These are phyloP conservation scores for Muschampia plurimacula DNA, from an alignment of 2,888 invertebrate genomes.

Conservation along the genomic window DNA sequence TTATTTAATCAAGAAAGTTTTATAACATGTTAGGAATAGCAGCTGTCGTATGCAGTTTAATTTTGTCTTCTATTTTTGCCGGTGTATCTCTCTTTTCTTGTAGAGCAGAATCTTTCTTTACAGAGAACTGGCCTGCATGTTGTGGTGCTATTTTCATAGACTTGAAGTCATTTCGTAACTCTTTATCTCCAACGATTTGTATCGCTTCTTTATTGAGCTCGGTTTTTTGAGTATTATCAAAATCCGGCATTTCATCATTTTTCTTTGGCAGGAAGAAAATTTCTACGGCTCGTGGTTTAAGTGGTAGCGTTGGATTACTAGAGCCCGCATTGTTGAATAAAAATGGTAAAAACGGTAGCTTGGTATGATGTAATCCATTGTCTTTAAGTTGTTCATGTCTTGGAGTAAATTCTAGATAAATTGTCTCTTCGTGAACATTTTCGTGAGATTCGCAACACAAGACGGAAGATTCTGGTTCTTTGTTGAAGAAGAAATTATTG, in stretches of 20 bases:
- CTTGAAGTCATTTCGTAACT: constrained; percentile 57
- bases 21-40: constrained; percentile 21
- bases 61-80: constrained; percentile 45
- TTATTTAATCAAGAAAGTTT: background rate
- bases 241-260: constrained; percentile 52
- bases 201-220: constrained; percentile 54
- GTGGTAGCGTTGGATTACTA: constrained; percentile 48
- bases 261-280: constrained; percentile 71
- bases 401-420: constrained; percentile 63
- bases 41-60: constrained; percentile 24
- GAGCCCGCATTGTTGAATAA: constrained; percentile 54
- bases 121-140: constrained; percentile 50
- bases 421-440: constrained; percentile 62
- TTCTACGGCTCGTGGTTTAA: constrained; percentile 66
- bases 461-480: constrained; percentile 58
- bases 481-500: constrained; percentile 63
- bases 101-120: constrained; percentile 62
- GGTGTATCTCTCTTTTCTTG: constrained; percentile 50
- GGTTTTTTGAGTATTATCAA: constrained; percentile 50
- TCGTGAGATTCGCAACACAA: constrained; percentile 74
- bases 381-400: constrained; percentile 48
- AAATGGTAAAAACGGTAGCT: constrained; percentile 54
- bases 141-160: constrained; percentile 45
- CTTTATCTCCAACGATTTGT: constrained; percentile 66
- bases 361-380: constrained; percentile 40